Evolutionary conservation across 2,888 invertebrate genomes (phyloP), one percentile per base, ranked within the genome.

Genomic region (Caenorhabditis angaria): DNA sequence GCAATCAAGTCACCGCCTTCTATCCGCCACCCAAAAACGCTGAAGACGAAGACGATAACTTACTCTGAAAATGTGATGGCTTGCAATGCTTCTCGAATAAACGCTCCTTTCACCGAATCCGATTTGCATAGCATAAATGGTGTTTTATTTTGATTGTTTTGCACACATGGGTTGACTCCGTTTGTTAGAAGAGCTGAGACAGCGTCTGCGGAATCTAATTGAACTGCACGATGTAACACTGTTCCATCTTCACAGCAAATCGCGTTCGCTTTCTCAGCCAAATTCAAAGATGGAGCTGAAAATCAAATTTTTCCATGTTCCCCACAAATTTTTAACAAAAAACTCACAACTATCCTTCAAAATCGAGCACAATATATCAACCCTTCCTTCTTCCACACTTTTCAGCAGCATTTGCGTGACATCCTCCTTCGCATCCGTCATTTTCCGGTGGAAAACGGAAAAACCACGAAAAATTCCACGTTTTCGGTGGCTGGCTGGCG

Each of bases 31-130:
- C 72, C 6, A 62, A 41, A 29, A 59, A 69, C 28, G 47, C 65
- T 0, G 59, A 61, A n/a, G 51, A 56, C 28, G 68, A 68, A n/a
- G 73, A 73, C n/a, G 51, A 62, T 20, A 62, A 41, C 61, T 88
- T 88, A 91, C 91, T 91, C 91, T 14, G 91, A 91, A 80, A 90
- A 90, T 27, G 91, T 91, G 64, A 91, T 90, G 22, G 91, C 90
- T 81, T 91, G 89, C 22, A 92, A 87, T 29, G 91, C 87, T 82
- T 91, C 91, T 76, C 91, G 91, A 18, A 90, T 89, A 83, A 90
- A 92, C 55, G 91, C 90, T 59, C 89, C 89, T 53, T 89, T 88
- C 78, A 91, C 90, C 56, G 88, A 88, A 53, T 90, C 83, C 10
- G 79, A 79, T 48, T 77, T 71, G 54, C 78, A 74, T 48, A 71